A percentile compares a stretch with the other conserved stretches of the same genome.
Evolutionary conservation across 2,888 invertebrate genomes (phyloP).

Genomic region (Philhelius pedissequus): DNA sequence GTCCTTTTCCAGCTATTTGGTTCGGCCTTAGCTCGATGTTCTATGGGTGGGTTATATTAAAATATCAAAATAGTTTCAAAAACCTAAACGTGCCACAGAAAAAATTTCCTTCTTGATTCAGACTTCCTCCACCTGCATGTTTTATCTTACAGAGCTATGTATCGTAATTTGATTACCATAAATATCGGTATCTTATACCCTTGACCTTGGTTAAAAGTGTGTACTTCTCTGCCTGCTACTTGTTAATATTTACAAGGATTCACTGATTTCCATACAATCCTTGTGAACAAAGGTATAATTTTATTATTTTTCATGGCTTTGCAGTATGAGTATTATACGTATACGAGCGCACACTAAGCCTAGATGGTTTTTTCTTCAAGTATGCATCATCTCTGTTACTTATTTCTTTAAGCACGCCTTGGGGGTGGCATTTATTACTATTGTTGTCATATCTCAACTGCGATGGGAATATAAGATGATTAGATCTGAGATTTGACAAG

Average conservation of each 20-base stretch:
- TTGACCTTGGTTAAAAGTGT: neutral
- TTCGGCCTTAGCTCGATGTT: too few relatives aligned
- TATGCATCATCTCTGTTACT: neutral
- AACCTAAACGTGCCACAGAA: too few relatives aligned
- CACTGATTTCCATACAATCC: neutral
- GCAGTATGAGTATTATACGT: neutral
- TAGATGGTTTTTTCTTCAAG: neutral
- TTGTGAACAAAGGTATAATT: neutral
- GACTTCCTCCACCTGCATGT: neutral
- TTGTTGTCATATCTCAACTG: conserved; percentile 10
- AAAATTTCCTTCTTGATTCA: neutral
- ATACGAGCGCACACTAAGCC: neutral
- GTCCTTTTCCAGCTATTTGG: too few relatives aligned
- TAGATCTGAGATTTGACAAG: conserved; percentile 29
- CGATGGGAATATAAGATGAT: conserved; percentile 23
- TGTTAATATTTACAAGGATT: neutral
- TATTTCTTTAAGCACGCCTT: neutral
- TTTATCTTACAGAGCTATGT: too few relatives aligned
- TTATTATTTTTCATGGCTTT: neutral
- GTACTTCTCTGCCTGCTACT: neutral
- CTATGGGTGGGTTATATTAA: too few relatives aligned
- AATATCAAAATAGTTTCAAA: too few relatives aligned
- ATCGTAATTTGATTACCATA: neutral
- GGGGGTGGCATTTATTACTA: neutral
- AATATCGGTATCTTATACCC: neutral